Conservation (phyloP, 1,140 invertebrate genomes). For the Panagrolaimus sp. region DNA sequence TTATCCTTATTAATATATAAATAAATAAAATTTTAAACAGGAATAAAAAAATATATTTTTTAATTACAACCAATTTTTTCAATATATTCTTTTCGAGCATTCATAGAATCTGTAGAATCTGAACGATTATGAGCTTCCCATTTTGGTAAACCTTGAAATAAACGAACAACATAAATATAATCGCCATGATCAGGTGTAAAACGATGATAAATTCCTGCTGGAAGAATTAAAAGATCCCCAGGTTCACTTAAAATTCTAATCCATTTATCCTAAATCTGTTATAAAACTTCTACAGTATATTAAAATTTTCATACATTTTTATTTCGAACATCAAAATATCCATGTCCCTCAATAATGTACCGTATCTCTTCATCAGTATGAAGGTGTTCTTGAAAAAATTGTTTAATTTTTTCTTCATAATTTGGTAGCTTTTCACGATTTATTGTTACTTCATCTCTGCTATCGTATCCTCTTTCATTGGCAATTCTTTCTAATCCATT, state of each 20-base stretch:
- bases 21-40: background rate
- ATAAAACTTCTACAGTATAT: background rate
- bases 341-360: slow-evolving; percentile 75
- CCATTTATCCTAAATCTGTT: slow-evolving; percentile 69
- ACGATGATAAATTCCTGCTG: slow-evolving; percentile 92
- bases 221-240: slow-evolving; percentile 85
- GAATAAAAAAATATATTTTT: background rate
- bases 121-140: slow-evolving; percentile 82
- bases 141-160: slow-evolving; percentile 84
- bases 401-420: slow-evolving; percentile 84
- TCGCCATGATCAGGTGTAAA: slow-evolving; percentile 87
- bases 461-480: slow-evolving; percentile 75
- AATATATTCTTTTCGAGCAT: slow-evolving; percentile 21
- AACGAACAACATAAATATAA: slow-evolving; percentile 76
- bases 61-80: slow-evolving; percentile 3
- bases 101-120: slow-evolving; percentile 65
- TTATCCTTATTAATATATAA: slow-evolving; percentile 47
- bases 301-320: slow-evolving; percentile 62
- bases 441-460: slow-evolving; percentile 80
- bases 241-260: slow-evolving; percentile 77
- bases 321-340: slow-evolving; percentile 93
- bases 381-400: slow-evolving; percentile 85
- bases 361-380: slow-evolving; percentile 97
- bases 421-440: slow-evolving; percentile 76
- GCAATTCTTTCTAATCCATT: slow-evolving; percentile 69